These are phyloP conservation scores for Aspidiotus destructor DNA, from an alignment of 2,888 invertebrate genomes.

Conservation along the genomic window DNA sequence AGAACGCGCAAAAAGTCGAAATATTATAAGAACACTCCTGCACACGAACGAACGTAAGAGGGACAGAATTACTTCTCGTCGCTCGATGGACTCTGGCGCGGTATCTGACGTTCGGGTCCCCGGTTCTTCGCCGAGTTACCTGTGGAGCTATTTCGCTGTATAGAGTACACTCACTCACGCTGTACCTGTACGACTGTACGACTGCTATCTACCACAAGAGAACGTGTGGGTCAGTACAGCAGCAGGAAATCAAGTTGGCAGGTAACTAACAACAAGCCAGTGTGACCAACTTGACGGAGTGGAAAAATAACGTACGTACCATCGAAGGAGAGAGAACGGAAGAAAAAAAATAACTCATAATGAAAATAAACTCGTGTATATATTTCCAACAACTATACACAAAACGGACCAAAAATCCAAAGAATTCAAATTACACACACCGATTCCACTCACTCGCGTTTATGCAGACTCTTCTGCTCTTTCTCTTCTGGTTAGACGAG, in stretches of 20 bases:
- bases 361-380: not conserved
- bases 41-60: not conserved
- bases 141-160: not conserved
- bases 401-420: not conserved
- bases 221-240: slow-evolving; percentile 18
- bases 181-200: slow-evolving; percentile 23
- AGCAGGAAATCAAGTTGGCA: slow-evolving; percentile 20
- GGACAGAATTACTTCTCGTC: slow-evolving; percentile 9
- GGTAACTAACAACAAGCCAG: slow-evolving; percentile 33
- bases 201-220: slow-evolving; percentile 11
- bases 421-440: not conserved
- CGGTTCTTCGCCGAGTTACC: not conserved
- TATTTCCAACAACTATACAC: not conserved
- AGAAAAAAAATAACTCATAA: slow-evolving; percentile 10
- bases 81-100: slow-evolving; percentile 2
- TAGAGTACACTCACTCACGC: not conserved
- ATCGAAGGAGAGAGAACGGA: not conserved
- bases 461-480: not conserved
- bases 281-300: slow-evolving; percentile 24
- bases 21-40: not conserved
- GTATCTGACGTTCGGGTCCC: not conserved
- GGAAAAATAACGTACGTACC: not conserved
- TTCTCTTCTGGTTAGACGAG: not conserved
- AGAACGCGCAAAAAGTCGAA: not conserved
- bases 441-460: too few species aligned